Evolutionary conservation across 64 coral and sea anemone genomes (phyloP), one percentile per base, ranked within the genome.

Genomic region (Exaiptasia diaphana): DNA sequence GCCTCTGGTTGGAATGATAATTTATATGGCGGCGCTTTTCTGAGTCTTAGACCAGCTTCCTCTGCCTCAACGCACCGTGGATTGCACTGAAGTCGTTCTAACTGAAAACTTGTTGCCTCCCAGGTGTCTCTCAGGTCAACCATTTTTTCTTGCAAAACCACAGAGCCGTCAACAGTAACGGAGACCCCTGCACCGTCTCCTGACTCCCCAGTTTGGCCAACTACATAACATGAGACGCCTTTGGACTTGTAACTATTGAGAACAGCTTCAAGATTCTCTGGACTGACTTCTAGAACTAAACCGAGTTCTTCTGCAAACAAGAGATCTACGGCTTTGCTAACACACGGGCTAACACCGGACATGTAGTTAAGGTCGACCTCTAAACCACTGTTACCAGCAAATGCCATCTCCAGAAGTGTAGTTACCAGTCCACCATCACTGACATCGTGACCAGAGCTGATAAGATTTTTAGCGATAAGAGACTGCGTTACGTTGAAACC

Each of bases 51-150:
- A 7, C 79, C 65, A 73, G 73, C 36, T 68, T 97, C 85, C 48
- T 97, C 93, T 70, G 77, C 72, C 52, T 71, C 53, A 7, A 91
- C 93, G 88, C 93, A 97, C 21, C 63, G 78, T 41, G 93, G 88
- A 59, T 97, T 97, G 27, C 82, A 73, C 65, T 97, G 93, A 13
- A 87, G 58, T 37, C 83, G 76, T 46, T 91, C 93, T 7, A 97
- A 38, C 68, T 97, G 93, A 50, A 97, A 97, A 73, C 93, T 97
- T 24, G 93, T 97, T 39, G 88, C 93, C 32, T 97, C 93, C 93
- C 93, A 97, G 14, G 88, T 22, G 80, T 97, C 88, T 64, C 93
- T 76, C 26, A 97, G 71, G 20, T 77, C 43, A 41, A 91, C 89
- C 93, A 97, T 97, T 18, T 83, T 97, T 18, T 91, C 83, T 41